A percentile compares a stretch with the other conserved stretches of the same genome.
These are phyloP conservation scores for Oryctes rhinoceros DNA, from an alignment of 1,140 invertebrate genomes.

Conservation along the genomic window DNA sequence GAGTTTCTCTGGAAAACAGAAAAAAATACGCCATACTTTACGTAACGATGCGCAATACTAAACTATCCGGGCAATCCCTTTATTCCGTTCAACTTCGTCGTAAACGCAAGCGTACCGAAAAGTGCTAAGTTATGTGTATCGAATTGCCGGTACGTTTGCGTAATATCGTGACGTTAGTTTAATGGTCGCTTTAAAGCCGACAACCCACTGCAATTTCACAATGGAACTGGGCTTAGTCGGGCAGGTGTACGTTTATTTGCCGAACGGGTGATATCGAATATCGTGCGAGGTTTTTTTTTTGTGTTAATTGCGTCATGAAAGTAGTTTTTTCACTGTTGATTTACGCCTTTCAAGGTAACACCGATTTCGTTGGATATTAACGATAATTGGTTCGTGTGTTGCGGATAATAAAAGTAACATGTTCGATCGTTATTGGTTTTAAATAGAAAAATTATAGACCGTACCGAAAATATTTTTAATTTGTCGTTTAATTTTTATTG, in stretches of 20 bases:
- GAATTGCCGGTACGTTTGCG: not conserved
- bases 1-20: not conserved
- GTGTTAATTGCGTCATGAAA: slow-evolving; percentile 3
- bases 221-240: not conserved
- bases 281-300: not conserved
- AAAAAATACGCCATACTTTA: not conserved
- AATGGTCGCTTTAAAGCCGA: not conserved
- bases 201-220: not conserved
- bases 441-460: too few species aligned
- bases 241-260: slow-evolving; percentile 2
- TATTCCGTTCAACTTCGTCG: not conserved
- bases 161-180: not conserved
- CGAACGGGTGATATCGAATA: slow-evolving; percentile 12
- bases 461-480: too few species aligned
- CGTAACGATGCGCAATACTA: not conserved
- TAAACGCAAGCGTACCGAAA: too few species aligned
- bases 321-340: not conserved
- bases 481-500: too few species aligned
- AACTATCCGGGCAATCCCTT: not conserved
- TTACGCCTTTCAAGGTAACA: slow-evolving; percentile 17
- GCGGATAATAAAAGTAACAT: too few species aligned
- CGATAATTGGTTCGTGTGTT: too few species aligned
- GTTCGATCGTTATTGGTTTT: too few species aligned
- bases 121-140: not conserved
- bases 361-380: not conserved